phyloP scores from a whole-genome alignment of 2,113 vertebrate species.

The Limnothrissa miodon region DNA sequence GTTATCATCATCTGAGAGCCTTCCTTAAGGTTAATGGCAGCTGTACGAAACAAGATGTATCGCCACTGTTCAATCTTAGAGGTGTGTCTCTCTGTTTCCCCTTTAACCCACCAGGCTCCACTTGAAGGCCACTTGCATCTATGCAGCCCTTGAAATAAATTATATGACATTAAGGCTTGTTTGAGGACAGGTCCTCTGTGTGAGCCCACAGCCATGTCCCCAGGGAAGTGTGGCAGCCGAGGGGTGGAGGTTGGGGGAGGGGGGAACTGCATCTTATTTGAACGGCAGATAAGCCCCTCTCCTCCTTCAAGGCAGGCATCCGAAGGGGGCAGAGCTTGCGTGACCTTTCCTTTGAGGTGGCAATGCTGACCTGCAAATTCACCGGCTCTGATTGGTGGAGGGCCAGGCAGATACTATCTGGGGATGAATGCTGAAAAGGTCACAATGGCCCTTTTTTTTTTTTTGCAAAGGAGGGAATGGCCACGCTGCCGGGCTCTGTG shows the following conservation, averaged over 20 bases:
- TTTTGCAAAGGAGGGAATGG: conserved; percentile 20
- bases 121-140: conserved; percentile 24
- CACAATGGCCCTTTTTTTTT: conserved; percentile 29
- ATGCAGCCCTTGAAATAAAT: conserved; percentile 47
- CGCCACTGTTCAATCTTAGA: neutral
- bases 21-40: neutral
- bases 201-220: conserved; percentile 30
- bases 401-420: conserved; percentile 65
- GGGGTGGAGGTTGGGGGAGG: neutral
- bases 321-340: conserved; percentile 39
- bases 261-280: conserved; percentile 61
- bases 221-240: neutral
- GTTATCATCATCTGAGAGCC: neutral
- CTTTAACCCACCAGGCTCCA: neutral
- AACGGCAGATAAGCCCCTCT: conserved; percentile 61
- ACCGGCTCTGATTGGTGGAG: conserved; percentile 68
- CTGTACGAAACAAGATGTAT: neutral
- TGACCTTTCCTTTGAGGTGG: conserved; percentile 74
- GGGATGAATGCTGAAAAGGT: conserved; percentile 56
- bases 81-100: neutral
- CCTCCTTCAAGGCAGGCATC: conserved; percentile 51
- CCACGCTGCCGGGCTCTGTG: conserved; percentile 25
- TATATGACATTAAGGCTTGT: conserved; percentile 58
- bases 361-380: conserved; percentile 72
- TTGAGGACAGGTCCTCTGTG: conserved; percentile 44